Base-by-base conservation (phyloP, 2,113 vertebrate genomes). In the Podocnemis expansa region DNA sequence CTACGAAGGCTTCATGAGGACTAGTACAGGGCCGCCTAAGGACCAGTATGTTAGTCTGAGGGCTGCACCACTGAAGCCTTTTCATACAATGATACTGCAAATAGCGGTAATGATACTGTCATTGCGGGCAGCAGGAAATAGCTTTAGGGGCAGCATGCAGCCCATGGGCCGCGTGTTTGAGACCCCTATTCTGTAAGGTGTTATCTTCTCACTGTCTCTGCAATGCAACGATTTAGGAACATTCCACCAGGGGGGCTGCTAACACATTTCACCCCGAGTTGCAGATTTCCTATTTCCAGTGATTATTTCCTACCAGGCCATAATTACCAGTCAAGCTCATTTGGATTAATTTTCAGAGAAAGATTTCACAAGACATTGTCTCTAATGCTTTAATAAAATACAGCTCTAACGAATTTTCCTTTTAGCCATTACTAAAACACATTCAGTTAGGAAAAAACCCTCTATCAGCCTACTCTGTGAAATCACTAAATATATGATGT, bases 381-480 rank as follows among this genome's bases (percentile, higher is more conserved):
- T 56, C 41, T 84, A 80, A 89, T 70, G 25, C 29, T 70, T 38
- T 22, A 88, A 54, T 1, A 41, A 31, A 88, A 12, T 51, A 89
- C 38, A 85, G 67, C 82, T 78, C 8, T 73, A 94, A 80, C 45
- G 43, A 54, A 11, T 63, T 3, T n/a, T 55, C 11, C 22, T 75
- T 75, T 76, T 75, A 5, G 73, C 49, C 8, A 82, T 16, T 82
- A 1, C 51, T 94, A 67, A 92, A 88, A 70, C 5, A 63, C 2
- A 14, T 25, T 24, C 2, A 49, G 5, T 84, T 10, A 63, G 52
- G 85, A 76, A 41, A 52, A 81, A 5, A 67, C 2, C 63, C 43
- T 13, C 22, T 1, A 1, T 0, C 1, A 10, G 8, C 34, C 80
- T 54, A 54, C 3, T 11, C n/a, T 58, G 51, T 49, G 45, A 34